Conservation (phyloP, 2,113 vertebrate genomes). For the Sardina pilchardus region DNA sequence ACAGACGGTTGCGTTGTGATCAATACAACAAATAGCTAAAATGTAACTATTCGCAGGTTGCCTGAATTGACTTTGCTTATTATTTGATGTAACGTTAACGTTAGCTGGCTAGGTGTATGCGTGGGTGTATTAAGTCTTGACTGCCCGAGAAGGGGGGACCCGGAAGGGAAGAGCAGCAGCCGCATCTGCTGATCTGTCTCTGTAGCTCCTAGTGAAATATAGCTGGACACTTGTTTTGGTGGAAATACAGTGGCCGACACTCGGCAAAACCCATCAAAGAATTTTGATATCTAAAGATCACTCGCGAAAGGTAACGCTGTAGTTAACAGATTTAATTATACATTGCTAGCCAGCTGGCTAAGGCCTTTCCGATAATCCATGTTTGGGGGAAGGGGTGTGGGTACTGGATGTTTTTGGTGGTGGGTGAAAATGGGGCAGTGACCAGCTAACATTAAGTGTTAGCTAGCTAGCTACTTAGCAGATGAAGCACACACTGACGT, state of each 20-base stretch:
- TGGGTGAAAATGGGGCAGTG: slow-evolving; percentile 23
- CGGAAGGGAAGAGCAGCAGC: slow-evolving; percentile 37
- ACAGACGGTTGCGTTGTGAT: not conserved
- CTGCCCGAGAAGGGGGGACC: slow-evolving; percentile 13
- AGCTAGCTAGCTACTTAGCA: slow-evolving; percentile 30
- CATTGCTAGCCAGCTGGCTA: not conserved
- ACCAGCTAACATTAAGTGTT: slow-evolving; percentile 33
- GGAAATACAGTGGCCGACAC: not conserved
- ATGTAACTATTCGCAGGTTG: not conserved
- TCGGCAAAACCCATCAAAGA: not conserved
- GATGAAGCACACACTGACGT: not conserved
- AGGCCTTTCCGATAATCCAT: slow-evolving; percentile 7
- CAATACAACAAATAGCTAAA: not conserved
- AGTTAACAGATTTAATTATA: not conserved
- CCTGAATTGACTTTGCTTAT: not conserved
- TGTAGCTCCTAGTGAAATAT: not conserved
- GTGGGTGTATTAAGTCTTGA: slow-evolving; percentile 32
- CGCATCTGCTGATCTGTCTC: slow-evolving; percentile 28
- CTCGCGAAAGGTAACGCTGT: not conserved
- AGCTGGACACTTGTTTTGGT: not conserved
- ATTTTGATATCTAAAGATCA: not conserved
- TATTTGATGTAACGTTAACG: not conserved
- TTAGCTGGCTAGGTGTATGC: not conserved
- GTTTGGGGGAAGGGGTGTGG: slow-evolving; percentile 38
- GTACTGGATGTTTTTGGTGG: slow-evolving; percentile 47